Conservation (phyloP, 1,140 invertebrate genomes). For the Aphelenchoides besseyi region DNA sequence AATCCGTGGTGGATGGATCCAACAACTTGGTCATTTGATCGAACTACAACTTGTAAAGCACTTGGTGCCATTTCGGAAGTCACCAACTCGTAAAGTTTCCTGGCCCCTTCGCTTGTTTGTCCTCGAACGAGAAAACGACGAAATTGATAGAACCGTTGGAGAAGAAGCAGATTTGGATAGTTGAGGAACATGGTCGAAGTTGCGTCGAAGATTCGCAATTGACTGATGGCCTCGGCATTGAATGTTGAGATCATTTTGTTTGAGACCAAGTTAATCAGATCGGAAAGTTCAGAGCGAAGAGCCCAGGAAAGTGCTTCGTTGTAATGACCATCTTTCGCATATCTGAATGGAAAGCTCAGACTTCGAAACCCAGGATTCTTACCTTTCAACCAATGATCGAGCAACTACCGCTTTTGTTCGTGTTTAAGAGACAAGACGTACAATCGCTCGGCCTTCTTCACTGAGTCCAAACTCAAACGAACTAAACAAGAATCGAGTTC, state of each 20-base stretch:
- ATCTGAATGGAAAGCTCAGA: conserved; percentile 3
- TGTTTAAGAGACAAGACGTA: conserved; percentile 12
- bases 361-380: conserved; percentile 1
- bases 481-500: background rate
- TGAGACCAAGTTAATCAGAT: conserved; percentile 15
- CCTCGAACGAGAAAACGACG: background rate
- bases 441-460: conserved; percentile 21
- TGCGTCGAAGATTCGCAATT: conserved; percentile 19
- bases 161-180: conserved; percentile 25
- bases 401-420: background rate
- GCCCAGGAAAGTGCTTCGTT: conserved; percentile 24
- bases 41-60: conserved; percentile 16
- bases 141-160: conserved; percentile 35
- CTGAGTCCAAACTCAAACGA: conserved; percentile 8
- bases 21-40: conserved; percentile 22
- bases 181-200: background rate
- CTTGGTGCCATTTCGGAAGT: conserved; percentile 10
- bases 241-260: conserved; percentile 11
- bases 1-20: conserved; percentile 7
- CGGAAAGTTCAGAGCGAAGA: background rate
- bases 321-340: conserved; percentile 7
- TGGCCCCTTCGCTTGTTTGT: conserved; percentile 6
- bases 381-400: conserved; percentile 14
- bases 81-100: conserved; percentile 1
- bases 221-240: conserved; percentile 1